Evolutionary conservation across 2,113 vertebrate species (phyloP).

Genomic region (Holacanthus passer): DNA sequence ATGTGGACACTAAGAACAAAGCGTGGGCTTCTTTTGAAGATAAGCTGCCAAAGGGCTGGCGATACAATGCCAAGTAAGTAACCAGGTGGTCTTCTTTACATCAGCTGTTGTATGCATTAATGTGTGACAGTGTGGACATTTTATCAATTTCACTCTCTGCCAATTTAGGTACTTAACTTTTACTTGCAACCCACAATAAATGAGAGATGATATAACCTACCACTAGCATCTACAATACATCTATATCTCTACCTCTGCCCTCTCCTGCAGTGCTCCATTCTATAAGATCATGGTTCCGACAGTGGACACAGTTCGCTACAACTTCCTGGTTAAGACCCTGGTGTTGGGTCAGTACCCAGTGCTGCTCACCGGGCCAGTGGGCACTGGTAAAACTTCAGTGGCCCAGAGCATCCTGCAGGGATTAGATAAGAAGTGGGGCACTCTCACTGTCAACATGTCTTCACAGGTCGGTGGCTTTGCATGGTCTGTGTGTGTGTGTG

Average conservation of each 20-base stretch:
- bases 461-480: slow-evolving; percentile 85
- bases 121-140: neutral
- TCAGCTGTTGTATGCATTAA: neutral
- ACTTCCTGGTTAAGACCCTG: slow-evolving; percentile 88
- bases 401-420: slow-evolving; percentile 88
- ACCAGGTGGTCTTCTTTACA: neutral
- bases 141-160: neutral
- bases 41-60: slow-evolving; percentile 89
- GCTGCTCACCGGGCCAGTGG: slow-evolving; percentile 89
- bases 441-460: slow-evolving; percentile 91
- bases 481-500: too few species aligned
- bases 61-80: slow-evolving; percentile 87
- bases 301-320: slow-evolving; percentile 90
- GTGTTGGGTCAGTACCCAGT: slow-evolving; percentile 86
- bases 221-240: neutral
- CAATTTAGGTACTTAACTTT: neutral
- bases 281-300: slow-evolving; percentile 93
- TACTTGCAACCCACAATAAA: too few species aligned
- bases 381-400: slow-evolving; percentile 92
- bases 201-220: neutral
- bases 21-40: slow-evolving; percentile 91
- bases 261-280: slow-evolving; percentile 85
- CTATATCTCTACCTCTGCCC: neutral
- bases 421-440: slow-evolving; percentile 86
- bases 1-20: slow-evolving; percentile 88